Percentiles rank a stretch among this genome's conserved stretches.
Evolutionary conservation across 2,888 invertebrate species (phyloP).

Genomic region (Morinoia aosen): DNA sequence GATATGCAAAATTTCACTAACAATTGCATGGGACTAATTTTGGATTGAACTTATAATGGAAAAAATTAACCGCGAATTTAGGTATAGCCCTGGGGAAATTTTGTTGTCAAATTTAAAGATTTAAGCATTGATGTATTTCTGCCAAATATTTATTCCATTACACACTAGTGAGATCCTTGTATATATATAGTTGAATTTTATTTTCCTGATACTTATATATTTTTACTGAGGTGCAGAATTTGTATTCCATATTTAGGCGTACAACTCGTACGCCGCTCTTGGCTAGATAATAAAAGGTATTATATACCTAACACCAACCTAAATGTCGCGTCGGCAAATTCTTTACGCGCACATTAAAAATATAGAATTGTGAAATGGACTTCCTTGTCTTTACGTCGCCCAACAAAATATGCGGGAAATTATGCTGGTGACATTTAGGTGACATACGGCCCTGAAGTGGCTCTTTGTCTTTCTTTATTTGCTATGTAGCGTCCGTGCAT

Average conservation of each 20-base stretch:
- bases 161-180: too few species aligned
- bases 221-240: background rate
- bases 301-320: background rate
- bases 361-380: background rate
- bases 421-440: constrained; percentile 14
- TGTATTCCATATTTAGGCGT: background rate
- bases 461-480: constrained; percentile 22
- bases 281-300: background rate
- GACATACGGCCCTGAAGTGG: background rate
- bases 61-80: background rate
- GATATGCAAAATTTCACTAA: background rate
- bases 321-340: background rate
- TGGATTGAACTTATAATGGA: background rate
- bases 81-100: background rate
- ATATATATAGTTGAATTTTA: background rate
- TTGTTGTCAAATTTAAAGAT: background rate
- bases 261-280: background rate
- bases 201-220: background rate
- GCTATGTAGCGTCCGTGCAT: background rate
- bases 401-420: background rate
- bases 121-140: too few species aligned
- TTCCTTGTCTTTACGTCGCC: background rate
- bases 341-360: background rate
- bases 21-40: background rate
- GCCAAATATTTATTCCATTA: too few species aligned